Evolutionary conservation across 2,113 vertebrate species (phyloP).

Genomic region (Ploceus nigricollis): DNA sequence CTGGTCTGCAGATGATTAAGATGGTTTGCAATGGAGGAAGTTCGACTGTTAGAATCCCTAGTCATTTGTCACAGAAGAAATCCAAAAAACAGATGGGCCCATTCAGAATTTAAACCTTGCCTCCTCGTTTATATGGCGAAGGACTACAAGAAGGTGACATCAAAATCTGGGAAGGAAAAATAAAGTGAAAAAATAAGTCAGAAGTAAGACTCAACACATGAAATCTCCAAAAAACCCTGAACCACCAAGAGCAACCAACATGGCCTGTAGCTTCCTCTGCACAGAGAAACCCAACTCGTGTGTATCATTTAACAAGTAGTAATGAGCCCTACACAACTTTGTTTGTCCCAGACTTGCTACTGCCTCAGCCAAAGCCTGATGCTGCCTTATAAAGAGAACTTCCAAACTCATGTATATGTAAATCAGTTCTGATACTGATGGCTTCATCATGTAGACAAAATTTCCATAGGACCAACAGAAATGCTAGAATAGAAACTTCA

Average conservation of each 20-base stretch:
- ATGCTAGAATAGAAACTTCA: neutral
- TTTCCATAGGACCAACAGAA: neutral
- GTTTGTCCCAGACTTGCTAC: neutral
- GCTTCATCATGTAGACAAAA: neutral
- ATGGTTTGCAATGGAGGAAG: neutral
- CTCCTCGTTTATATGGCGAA: neutral
- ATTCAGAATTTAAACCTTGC: neutral
- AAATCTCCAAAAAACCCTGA: neutral
- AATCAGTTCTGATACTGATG: neutral
- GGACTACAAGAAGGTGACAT: neutral
- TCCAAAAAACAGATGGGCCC: neutral
- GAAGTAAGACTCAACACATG: neutral
- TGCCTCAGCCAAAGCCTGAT: neutral
- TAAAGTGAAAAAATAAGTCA: neutral
- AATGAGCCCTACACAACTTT: neutral
- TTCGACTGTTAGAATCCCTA: neutral
- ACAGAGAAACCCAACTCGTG: rapidly evolving
- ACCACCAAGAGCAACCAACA: neutral
- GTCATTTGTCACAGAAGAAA: neutral
- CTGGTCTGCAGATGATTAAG: conserved; percentile 2
- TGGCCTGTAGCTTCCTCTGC: neutral
- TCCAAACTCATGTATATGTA: neutral
- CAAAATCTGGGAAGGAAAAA: neutral
- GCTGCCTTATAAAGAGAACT: neutral
- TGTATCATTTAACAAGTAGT: neutral